These are phyloP conservation scores for Hycleus cichorii DNA, from an alignment of 1,140 invertebrate genomes.

Conservation along the genomic window DNA sequence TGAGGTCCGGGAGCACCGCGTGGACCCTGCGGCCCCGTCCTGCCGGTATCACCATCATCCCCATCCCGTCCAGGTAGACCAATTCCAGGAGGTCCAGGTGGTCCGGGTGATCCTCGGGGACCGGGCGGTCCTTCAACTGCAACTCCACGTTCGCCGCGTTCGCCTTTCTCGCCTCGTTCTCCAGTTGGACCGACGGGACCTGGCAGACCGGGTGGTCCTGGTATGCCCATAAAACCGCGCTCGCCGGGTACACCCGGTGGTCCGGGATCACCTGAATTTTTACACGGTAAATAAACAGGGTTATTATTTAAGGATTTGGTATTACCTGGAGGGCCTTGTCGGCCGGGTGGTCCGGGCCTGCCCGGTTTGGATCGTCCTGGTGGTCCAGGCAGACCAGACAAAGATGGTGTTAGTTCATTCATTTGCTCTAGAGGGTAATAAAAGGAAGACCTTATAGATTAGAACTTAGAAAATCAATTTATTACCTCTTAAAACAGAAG, in stretches of 20 bases:
- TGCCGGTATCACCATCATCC: constrained; percentile 56
- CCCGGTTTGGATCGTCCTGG: constrained; percentile 53
- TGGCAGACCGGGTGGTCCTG: constrained; percentile 50
- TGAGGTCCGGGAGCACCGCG: constrained; percentile 47
- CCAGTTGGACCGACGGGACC: constrained; percentile 53
- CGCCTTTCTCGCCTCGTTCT: constrained; percentile 64
- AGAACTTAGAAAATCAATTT: background rate
- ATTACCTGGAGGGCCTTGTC: constrained; percentile 55
- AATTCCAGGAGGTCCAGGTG: constrained; percentile 53
- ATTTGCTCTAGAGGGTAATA: constrained; percentile 47
- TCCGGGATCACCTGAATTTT: constrained; percentile 33
- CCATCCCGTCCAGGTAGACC: constrained; percentile 53
- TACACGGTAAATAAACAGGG: background rate
- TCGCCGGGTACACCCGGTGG: constrained; percentile 37
- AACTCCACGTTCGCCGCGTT: constrained; percentile 58
- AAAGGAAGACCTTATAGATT: constrained; percentile 1
- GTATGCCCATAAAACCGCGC: constrained; percentile 58
- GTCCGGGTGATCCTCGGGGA: constrained; percentile 53
- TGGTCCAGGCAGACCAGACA: constrained; percentile 54
- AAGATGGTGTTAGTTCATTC: constrained; percentile 49
- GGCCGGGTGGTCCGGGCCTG: constrained; percentile 51
- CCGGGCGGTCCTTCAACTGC: constrained; percentile 63
- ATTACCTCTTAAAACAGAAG: constrained; percentile 50
- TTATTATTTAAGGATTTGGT: background rate
- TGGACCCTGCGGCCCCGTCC: constrained; percentile 48